Percentiles rank a stretch among this genome's conserved stretches.
phyloP scores from a whole-genome alignment of 1,140 invertebrate genomes.

The Bombus superbus region DNA sequence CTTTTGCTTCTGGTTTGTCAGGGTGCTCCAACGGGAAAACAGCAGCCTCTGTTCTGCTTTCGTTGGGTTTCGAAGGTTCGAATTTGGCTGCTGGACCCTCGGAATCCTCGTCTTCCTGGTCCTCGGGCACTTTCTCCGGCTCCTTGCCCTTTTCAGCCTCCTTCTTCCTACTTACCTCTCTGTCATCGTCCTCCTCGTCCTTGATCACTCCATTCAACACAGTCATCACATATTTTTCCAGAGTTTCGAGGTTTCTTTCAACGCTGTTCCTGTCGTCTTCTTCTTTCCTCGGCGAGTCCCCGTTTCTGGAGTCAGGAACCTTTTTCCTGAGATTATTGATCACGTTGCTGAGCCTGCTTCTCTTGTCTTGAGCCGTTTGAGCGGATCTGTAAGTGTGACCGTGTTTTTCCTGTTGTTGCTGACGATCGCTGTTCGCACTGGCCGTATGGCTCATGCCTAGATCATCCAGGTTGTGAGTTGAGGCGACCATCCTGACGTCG shows the following conservation, averaged over 20 bases:
- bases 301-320: conserved; percentile 69
- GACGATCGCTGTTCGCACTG: conserved; percentile 69
- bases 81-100: conserved; percentile 42
- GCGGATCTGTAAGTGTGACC: conserved; percentile 64
- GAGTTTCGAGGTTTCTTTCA: conserved; percentile 76
- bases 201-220: conserved; percentile 80
- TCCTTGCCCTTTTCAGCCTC: conserved; percentile 63
- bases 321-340: conserved; percentile 80
- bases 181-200: conserved; percentile 72
- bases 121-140: conserved; percentile 58
- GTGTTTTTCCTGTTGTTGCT: conserved; percentile 69
- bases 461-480: conserved; percentile 77
- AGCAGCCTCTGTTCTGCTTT: conserved; percentile 70
- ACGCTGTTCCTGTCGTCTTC: conserved; percentile 73
- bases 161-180: conserved; percentile 22
- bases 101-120: conserved; percentile 47
- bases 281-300: conserved; percentile 51
- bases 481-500: conserved; percentile 78
- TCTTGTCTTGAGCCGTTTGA: conserved; percentile 78
- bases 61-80: conserved; percentile 70
- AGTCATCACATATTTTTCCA: conserved; percentile 81
- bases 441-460: conserved; percentile 70
- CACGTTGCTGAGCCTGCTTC: conserved; percentile 79
- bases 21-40: conserved; percentile 45
- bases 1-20: conserved; percentile 8